Evolutionary conservation across 1,140 invertebrate species (phyloP).

Genomic region (Heliconius eleuchia): DNA sequence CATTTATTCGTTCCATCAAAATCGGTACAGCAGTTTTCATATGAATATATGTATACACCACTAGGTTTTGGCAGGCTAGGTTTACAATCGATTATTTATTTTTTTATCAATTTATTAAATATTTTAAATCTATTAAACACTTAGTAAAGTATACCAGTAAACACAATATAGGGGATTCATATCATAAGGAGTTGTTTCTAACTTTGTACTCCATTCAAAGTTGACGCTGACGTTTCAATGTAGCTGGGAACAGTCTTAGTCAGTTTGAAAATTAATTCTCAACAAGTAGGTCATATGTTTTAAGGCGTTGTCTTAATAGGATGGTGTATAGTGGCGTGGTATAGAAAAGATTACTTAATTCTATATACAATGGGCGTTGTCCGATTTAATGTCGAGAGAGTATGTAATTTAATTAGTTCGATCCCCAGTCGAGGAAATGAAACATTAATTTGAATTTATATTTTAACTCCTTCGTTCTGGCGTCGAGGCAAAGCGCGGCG

Average conservation of each 20-base stretch:
- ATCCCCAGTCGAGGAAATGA: too few species aligned
- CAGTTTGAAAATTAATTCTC: conserved; percentile 1
- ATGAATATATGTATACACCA: too few species aligned
- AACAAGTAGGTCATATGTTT: conserved; percentile 2
- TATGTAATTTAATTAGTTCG: too few species aligned
- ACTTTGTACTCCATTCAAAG: not conserved
- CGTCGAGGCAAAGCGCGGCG: not conserved
- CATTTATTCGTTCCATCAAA: too few species aligned
- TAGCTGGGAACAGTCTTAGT: not conserved
- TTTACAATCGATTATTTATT: too few species aligned
- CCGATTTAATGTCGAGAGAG: too few species aligned
- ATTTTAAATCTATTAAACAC: not conserved
- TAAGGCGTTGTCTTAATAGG: not conserved
- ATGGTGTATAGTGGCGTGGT: not conserved
- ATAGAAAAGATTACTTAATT: not conserved
- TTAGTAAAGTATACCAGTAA: not conserved
- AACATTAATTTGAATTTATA: too few species aligned
- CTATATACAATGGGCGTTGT: too few species aligned
- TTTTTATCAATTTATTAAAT: too few species aligned
- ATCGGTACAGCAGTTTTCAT: too few species aligned
- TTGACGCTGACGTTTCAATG: conserved; percentile 10
- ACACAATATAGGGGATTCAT: not conserved
- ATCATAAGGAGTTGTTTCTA: conserved; percentile 1
- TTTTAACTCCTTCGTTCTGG: not conserved
- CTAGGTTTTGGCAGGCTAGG: too few species aligned